A percentile compares a stretch with the other conserved stretches of the same genome.
Conservation (phyloP, 1,140 invertebrate species). For the Venustaconcha ellipsiformis region DNA sequence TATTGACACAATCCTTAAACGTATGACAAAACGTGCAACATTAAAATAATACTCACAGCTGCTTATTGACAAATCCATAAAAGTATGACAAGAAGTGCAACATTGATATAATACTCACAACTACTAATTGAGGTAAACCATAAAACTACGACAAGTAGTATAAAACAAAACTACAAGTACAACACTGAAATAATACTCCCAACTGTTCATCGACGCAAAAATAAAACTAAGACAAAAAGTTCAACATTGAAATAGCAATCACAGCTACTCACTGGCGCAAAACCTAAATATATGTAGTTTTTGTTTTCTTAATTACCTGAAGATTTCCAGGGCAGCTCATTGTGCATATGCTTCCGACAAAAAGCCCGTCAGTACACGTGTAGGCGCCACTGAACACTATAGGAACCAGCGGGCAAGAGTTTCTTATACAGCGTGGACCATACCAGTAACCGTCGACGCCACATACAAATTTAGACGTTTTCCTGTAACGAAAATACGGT, state of each 20-base stretch:
- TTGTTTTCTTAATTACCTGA: background rate
- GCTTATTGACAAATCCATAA: too few species aligned
- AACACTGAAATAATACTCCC: background rate
- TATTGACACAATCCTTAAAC: too few species aligned
- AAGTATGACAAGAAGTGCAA: too few species aligned
- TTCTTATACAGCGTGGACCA: conserved; percentile 18
- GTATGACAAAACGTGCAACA: background rate
- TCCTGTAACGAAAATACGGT: background rate
- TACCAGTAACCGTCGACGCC: conserved; percentile 24
- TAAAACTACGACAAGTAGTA: background rate
- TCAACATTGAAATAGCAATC: too few species aligned
- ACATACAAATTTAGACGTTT: conserved; percentile 3
- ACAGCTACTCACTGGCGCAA: too few species aligned
- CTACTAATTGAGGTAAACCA: background rate
- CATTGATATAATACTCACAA: too few species aligned
- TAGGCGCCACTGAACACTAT: conserved; percentile 18
- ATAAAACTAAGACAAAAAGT: too few species aligned
- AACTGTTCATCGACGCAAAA: too few species aligned
- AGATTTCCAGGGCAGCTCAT: conserved; percentile 18
- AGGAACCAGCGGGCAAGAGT: conserved; percentile 14
- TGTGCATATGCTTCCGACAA: conserved; percentile 10
- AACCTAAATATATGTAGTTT: background rate
- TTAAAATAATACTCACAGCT: background rate
- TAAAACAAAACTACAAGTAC: background rate
- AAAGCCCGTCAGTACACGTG: conserved; percentile 20